Evolutionary conservation across 2,888 invertebrate genomes (phyloP).

Genomic region (Silvanus unidentatus): DNA sequence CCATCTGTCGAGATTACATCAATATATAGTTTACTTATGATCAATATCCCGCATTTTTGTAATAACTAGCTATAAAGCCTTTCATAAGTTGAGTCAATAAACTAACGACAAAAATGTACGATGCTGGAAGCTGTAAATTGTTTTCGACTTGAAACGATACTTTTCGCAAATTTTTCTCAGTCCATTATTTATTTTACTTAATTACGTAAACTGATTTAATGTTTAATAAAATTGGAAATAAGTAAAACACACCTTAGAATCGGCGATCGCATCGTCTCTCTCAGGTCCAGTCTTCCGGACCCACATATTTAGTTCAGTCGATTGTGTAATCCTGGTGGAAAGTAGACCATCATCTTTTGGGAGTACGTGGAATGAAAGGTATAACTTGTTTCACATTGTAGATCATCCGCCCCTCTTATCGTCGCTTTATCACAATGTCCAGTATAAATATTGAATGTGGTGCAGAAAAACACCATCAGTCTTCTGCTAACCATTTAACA

Average conservation of each 20-base stretch:
- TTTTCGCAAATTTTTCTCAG: too few species aligned
- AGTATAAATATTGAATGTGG: slow-evolving; percentile 33
- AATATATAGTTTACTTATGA: too few species aligned
- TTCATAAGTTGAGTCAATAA: too few species aligned
- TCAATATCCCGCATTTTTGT: too few species aligned
- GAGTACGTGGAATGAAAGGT: slow-evolving; percentile 31
- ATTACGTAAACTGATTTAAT: too few species aligned
- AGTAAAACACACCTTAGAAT: background rate
- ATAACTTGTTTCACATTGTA: slow-evolving; percentile 19
- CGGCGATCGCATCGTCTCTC: background rate
- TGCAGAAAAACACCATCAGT: slow-evolving; percentile 31
- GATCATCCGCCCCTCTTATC: slow-evolving; percentile 32
- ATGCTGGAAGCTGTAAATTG: too few species aligned
- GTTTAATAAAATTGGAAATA: background rate
- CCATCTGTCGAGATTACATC: too few species aligned
- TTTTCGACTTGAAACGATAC: too few species aligned
- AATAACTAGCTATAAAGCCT: too few species aligned
- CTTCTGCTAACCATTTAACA: slow-evolving; percentile 32
- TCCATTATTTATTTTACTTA: too few species aligned
- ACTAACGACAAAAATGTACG: too few species aligned
- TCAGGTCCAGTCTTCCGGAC: slow-evolving; percentile 16
- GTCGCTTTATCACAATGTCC: slow-evolving; percentile 22
- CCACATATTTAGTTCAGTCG: slow-evolving; percentile 12
- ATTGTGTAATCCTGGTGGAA: slow-evolving; percentile 27
- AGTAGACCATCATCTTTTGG: slow-evolving; percentile 37